Base-by-base conservation (phyloP, 2,888 invertebrate species). In the Eristalis pertinax region DNA sequence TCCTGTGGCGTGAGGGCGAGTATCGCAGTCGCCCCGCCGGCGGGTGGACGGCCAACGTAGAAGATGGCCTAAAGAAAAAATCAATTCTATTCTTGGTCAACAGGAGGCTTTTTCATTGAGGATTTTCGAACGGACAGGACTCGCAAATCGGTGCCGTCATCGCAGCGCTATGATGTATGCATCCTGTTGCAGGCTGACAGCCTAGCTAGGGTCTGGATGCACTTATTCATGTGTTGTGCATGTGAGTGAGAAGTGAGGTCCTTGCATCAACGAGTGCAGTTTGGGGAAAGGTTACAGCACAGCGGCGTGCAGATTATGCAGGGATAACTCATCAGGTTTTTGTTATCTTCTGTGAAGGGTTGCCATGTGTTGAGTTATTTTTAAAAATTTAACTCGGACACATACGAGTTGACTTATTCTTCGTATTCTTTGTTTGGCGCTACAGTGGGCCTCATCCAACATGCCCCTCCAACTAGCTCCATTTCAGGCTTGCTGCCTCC, bases 161-260 rank as follows among this genome's bases (percentile, higher is more conserved):
- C 60, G 43, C 19, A 24, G 38, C 72, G 56, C 68, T 60, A 88
- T 87, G 77, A 82, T 84, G 67, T 74, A 84, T 89, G 74, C 78
- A 84, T 89, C 84, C 89, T 89, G 87, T 75, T 50, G n/a, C 41
- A 22, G 50, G 78, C 26, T 84, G 84, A 76, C 87, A 87, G 87
- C 41, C 69, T 3, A 64, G 22, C 41, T 62, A 26, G 67, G 72
- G 32, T 32, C 26, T 43, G 58, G 70, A 15, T 19, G 43, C 58
- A 43, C 76, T 77, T 69, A 73, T 73, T 85, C 82, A 78, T 74
- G 77, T 8, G 15, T 43, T 78, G 60, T 67, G 29, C 50, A 15
- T 69, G 63, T 83, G 70, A 70, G 67, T 70, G 78, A 74, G 83
- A 35, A 72, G 72, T n/a, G n/a, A 4, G 82, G 82, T 78, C 85